These are phyloP conservation scores for Oophaga sylvatica DNA, from an alignment of 2,797 vertebrate species.

Conservation along the genomic window DNA sequence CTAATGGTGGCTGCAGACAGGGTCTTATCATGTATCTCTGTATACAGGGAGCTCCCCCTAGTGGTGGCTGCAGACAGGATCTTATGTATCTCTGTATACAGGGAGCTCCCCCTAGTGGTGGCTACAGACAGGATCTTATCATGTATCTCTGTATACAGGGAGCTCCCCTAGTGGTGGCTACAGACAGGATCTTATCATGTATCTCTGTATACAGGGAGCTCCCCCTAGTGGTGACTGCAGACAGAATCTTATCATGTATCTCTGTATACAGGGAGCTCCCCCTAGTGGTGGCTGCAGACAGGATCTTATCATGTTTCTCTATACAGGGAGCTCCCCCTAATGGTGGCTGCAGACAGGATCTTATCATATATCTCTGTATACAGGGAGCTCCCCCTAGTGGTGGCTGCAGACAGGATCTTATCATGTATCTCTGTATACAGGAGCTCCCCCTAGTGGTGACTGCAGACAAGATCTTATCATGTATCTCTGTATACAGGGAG, in stretches of 20 bases:
- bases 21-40: too few species aligned
- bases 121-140: too few species aligned
- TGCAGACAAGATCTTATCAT: too few species aligned
- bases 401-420: not conserved
- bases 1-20: not conserved
- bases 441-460: not conserved
- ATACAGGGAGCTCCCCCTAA: not conserved
- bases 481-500: not conserved
- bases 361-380: too few species aligned
- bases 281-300: not conserved
- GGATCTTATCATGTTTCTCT: too few species aligned
- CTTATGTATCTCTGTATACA: not conserved
- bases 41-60: not conserved
- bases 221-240: not conserved
- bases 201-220: not conserved
- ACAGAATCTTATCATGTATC: too few species aligned
- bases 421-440: not conserved
- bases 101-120: not conserved
- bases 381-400: not conserved
- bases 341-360: not conserved
- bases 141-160: not conserved
- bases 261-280: not conserved
- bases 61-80: not conserved
- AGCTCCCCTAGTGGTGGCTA: not conserved
- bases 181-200: too few species aligned